Base-by-base conservation (phyloP, 2,888 invertebrate species). In the Leucoma salicis region DNA sequence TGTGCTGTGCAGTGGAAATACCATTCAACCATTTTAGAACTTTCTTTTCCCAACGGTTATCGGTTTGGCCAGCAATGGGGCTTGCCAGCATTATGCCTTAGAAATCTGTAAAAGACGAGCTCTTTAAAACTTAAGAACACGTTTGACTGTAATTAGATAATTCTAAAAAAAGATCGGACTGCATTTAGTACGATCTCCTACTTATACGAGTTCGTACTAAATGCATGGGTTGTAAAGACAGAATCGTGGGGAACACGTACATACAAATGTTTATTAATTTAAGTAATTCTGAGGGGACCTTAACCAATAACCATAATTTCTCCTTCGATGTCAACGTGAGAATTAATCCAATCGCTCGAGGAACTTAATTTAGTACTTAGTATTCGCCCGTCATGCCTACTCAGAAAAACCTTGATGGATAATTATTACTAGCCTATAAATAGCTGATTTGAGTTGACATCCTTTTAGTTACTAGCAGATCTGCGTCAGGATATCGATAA, bases 351-450 rank as follows among this genome's bases (percentile, higher is more conserved):
- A 14, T 53, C 35, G 39, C 35, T 21, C 13, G 39, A 42, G 41
- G 29, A 29, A 14, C 11, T 27, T 24, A 35, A 39, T 14, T 29
- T 31, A 13, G 31, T 27, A 18, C 42, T 46, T 25, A 44, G 35
- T 54, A 52, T 52, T 49, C 46, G 3, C 27, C 41, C 14, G 44
- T 31, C 39, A 36, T 34, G 31, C 25, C 42, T 55, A 43, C 41
- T 54, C 41, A 38, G 31, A 14, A 31, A 33, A 55, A 45, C 46
- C 53, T 58, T 53, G 37, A 21, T 21, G 39, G n/a, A 35, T 57
- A 57, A 58, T 54, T 57, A 54, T 35, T 46, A 43, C 24, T 38
- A 35, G 25, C 41, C 35, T 45, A 45, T 37, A 53, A 48, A 35
- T 6, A 7, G 34, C 28, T 42, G 42, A 46, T 40, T 43, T 51